Base-by-base conservation (phyloP, 1,140 invertebrate genomes). In the Luehdorfia chinensis region DNA sequence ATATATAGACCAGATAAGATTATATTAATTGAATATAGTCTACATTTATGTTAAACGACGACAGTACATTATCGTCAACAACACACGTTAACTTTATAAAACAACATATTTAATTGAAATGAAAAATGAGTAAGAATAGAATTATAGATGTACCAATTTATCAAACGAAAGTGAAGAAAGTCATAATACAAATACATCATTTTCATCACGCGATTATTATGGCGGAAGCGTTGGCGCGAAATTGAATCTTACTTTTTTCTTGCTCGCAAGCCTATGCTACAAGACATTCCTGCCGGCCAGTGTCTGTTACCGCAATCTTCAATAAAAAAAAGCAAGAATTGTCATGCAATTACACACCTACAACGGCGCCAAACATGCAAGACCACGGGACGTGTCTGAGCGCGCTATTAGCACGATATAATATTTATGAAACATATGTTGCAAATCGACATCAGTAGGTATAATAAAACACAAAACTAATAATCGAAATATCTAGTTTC, bases 221-320 rank as follows among this genome's bases (percentile, higher is more conserved):
- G 48, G 73, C 69, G 78, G 75, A 79, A 79, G 74, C 65, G 50
- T 66, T 66, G 60, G 63, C 57, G 70, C 65, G 69, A 72, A 77
- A 75, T 62, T 62, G 75, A 74, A 83, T 83, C 78, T 83, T 62
- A 66, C 52, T 75, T 75, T 83, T 83, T 81, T 81, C 68, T 75
- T 69, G 62, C 55, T 44, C 23, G 57, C 65, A 55, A 53, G 57
- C 44, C 34, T 52, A 49, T 53, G 55, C 56, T 43, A 49, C 49
- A 59, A 66, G 55, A 66, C 65, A 73, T 75, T 72, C 68, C 66
- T 75, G 59, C 74, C 66, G 66, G 69, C 75, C 64, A 66, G 74
- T 83, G 78, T 77, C 74, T 75, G 72, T 79, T 77, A 77, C 75
- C 67, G 70, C 65, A 36, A 50, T 45, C 36, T 62, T 53, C 41